Conservation (phyloP, 64 coral and sea anemone genomes). For the Hydrozoanthus tunicans region DNA sequence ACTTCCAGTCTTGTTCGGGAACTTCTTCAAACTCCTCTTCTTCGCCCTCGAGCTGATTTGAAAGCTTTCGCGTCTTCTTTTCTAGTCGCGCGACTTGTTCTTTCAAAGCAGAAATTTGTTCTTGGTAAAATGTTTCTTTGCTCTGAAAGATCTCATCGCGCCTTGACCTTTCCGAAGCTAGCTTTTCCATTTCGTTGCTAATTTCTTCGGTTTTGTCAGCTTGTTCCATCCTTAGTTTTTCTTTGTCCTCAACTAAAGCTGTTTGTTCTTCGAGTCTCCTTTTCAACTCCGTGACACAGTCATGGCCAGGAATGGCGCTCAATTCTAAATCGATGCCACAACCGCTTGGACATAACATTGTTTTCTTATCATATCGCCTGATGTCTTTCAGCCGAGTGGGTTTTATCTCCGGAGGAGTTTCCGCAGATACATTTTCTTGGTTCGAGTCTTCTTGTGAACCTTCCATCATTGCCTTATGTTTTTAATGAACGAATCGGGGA, state of each 20-base stretch:
- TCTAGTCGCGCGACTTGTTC: constrained; percentile 87
- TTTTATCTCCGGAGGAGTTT: constrained; percentile 40
- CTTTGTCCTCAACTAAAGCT: constrained; percentile 31
- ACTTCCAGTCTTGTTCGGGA: constrained; percentile 70
- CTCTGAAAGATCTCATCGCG: constrained; percentile 90
- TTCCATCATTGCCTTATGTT: constrained; percentile 30
- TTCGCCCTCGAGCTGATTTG: constrained; percentile 52
- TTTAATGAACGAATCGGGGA: not conserved
- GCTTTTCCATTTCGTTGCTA: constrained; percentile 78
- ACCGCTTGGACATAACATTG: constrained; percentile 86
- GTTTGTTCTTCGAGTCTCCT: constrained; percentile 51
- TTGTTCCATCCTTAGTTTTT: constrained; percentile 70
- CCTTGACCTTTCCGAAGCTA: constrained; percentile 77
- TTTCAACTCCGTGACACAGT: constrained; percentile 75
- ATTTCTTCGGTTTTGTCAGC: constrained; percentile 81
- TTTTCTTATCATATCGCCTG: constrained; percentile 91
- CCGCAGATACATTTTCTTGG: constrained; percentile 38
- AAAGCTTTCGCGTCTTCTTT: constrained; percentile 58
- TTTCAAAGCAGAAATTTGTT: constrained; percentile 80
- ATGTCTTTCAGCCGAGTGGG: constrained; percentile 79
- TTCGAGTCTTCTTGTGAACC: constrained; percentile 29
- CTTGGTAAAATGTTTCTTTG: constrained; percentile 93
- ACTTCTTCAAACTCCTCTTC: constrained; percentile 31
- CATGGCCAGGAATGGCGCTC: constrained; percentile 69
- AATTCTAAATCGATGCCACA: constrained; percentile 73